These are phyloP conservation scores for Pionites leucogaster DNA, from an alignment of 2,113 vertebrate genomes.

Conservation along the genomic window DNA sequence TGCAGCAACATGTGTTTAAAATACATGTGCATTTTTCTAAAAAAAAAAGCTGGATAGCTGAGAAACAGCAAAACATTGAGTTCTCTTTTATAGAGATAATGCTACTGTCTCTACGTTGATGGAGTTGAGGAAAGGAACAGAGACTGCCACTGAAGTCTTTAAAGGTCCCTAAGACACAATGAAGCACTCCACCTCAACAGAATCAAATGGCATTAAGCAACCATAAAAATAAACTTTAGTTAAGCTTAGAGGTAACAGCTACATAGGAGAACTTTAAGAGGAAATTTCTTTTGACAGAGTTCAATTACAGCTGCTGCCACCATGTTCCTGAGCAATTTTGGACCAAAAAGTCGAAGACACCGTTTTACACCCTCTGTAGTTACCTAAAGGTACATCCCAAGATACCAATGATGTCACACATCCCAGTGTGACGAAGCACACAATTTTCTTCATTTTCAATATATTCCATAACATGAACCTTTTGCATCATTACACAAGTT, in stretches of 20 bases:
- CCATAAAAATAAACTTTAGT: not conserved
- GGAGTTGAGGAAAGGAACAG: not conserved
- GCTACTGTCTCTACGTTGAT: not conserved
- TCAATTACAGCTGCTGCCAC: not conserved
- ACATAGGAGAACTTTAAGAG: not conserved
- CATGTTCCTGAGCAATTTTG: not conserved
- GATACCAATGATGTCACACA: not conserved
- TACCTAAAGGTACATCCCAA: not conserved
- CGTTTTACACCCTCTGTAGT: not conserved
- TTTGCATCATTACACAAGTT: not conserved
- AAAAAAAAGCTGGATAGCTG: not conserved
- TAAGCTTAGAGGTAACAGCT: not conserved
- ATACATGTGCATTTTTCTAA: not conserved
- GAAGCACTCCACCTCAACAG: not conserved
- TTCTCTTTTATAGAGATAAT: not conserved
- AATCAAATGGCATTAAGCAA: not conserved
- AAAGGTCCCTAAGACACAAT: not conserved
- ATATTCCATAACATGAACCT: not conserved
- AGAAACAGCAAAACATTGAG: not conserved
- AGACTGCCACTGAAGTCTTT: not conserved
- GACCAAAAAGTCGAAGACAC: not conserved
- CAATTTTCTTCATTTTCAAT: not conserved
- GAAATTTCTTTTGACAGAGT: not conserved
- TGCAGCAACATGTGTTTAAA: not conserved
- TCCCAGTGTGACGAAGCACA: not conserved